A percentile compares a stretch with the other conserved stretches of the same genome.
These are phyloP conservation scores for Carposina sasakii DNA, from an alignment of 1,140 invertebrate species.

Conservation along the genomic window DNA sequence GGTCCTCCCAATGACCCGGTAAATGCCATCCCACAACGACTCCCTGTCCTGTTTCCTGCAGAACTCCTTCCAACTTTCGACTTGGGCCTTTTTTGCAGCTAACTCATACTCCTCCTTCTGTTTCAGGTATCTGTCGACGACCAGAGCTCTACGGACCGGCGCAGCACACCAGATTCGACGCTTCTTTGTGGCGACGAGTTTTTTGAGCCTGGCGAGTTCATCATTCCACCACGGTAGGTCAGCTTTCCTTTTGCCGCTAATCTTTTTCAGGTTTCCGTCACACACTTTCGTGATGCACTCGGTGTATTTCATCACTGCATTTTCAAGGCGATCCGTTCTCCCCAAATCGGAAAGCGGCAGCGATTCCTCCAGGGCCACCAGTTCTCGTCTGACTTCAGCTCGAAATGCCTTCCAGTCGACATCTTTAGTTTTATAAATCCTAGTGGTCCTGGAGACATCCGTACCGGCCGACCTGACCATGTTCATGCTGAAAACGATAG, in stretches of 20 bases:
- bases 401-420: not conserved
- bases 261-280: not conserved
- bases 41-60: constrained; percentile 1
- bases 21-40: not conserved
- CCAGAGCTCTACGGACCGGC: not conserved
- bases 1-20: not conserved
- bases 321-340: not conserved
- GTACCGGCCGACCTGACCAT: not conserved
- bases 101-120: not conserved
- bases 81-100: not conserved
- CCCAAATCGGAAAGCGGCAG: not conserved
- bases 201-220: not conserved
- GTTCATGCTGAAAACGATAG: not conserved
- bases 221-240: not conserved
- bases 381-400: not conserved
- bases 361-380: not conserved
- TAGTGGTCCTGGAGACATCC: not conserved
- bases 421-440: not conserved
- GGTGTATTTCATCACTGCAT: not conserved
- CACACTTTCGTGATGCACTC: not conserved
- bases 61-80: not conserved
- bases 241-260: not conserved
- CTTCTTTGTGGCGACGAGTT: not conserved
- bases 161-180: not conserved
- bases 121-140: not conserved